Percentiles rank a stretch among this genome's conserved stretches.
phyloP scores from a whole-genome alignment of 2,797 vertebrate genomes.

The Diceros bicornis region DNA sequence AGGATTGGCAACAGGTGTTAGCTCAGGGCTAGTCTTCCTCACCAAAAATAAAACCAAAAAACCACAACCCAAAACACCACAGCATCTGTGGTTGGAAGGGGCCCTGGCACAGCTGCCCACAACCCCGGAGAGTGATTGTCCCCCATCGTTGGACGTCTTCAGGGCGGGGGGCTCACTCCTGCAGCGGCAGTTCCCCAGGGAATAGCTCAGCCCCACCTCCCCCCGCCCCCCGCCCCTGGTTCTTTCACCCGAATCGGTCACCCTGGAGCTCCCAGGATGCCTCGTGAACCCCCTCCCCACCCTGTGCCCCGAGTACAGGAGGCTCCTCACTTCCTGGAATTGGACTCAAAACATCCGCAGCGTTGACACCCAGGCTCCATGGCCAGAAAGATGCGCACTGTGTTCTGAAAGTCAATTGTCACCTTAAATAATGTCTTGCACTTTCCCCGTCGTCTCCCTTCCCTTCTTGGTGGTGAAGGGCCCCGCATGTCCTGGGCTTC shows the following conservation, averaged over 20 bases:
- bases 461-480: background rate
- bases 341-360: background rate
- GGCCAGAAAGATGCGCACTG: background rate
- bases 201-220: background rate
- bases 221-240: background rate
- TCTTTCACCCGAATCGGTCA: background rate
- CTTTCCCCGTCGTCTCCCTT: background rate
- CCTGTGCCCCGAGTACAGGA: background rate
- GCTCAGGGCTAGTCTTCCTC: too few relatives aligned
- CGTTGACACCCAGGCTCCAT: accelerated
- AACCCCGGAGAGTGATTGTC: background rate
- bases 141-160: background rate
- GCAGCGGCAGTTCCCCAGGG: background rate
- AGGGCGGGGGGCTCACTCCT: background rate
- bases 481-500: too few relatives aligned
- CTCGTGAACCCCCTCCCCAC: background rate
- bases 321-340: background rate
- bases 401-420: background rate
- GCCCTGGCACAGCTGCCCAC: background rate
- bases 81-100: background rate
- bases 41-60: too few relatives aligned
- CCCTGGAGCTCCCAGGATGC: background rate
- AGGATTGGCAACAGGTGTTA: too few relatives aligned
- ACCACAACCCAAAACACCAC: too few relatives aligned
- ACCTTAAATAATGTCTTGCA: background rate